Base-by-base conservation (phyloP, 1,140 invertebrate genomes). In the Hypsibius dujardini region DNA sequence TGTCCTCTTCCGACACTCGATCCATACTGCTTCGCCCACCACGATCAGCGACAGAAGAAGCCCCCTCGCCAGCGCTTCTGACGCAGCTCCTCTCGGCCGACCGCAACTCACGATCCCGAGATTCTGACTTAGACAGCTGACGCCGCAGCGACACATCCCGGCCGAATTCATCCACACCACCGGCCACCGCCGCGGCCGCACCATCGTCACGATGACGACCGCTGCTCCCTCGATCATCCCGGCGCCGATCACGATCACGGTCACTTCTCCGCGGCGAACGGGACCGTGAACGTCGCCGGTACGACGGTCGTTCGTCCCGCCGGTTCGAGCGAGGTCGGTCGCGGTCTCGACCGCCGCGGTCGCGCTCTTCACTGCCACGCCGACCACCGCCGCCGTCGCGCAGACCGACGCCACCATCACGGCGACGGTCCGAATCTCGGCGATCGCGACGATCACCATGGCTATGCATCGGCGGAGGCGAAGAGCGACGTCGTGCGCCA, bases 91-190 rank as follows among this genome's bases (percentile, higher is more conserved):
- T n/a, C n/a, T n/a, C n/a, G n/a, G n/a, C n/a, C n/a, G n/a, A n/a
- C n/a, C n/a, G n/a, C n/a, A n/a, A n/a, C n/a, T n/a, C n/a, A n/a
- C n/a, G n/a, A n/a, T n/a, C n/a, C n/a, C n/a, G n/a, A n/a, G n/a
- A n/a, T n/a, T n/a, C n/a, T n/a, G n/a, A n/a, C n/a, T n/a, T n/a
- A n/a, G n/a, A n/a, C 50, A 56, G 50, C 50, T 56, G 7, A 7
- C n/a, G 7, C n/a, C 50, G 50, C 50, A 56, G 50, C n/a, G 50
- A 7, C 7, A 56, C n/a, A n/a, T 56, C 50, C 50, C 50, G 7
- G 7, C 62, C 62, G 62, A 67, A 67, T 42, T 67, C 62, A 67
- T 67, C 62, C 42, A 67, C 62, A 14, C 62, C 62, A 7, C 7
- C 42, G 12, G 12, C 62, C 42, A 14, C 7, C 42, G 12, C 42